phyloP scores from a whole-genome alignment of 1,140 invertebrate genomes.

The Daktulosphaira vitifoliae region DNA sequence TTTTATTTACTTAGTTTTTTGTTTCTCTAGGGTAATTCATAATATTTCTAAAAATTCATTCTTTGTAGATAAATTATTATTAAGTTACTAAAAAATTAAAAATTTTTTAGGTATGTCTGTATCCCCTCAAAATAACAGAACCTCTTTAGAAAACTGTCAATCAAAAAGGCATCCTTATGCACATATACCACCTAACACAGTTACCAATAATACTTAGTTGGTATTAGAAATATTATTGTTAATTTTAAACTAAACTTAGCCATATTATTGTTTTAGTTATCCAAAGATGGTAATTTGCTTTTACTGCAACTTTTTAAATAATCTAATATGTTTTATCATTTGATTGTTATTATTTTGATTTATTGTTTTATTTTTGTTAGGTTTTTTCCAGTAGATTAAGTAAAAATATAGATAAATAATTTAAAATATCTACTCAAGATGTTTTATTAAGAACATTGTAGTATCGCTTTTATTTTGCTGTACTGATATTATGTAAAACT shows the following conservation, averaged over 20 bases:
- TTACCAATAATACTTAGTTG: slow-evolving; percentile 18
- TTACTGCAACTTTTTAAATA: slow-evolving; percentile 22
- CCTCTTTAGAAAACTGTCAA: slow-evolving; percentile 27
- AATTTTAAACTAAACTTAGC: slow-evolving; percentile 27
- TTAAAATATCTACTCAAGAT: slow-evolving; percentile 15
- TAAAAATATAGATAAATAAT: slow-evolving; percentile 9
- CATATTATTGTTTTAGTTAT: slow-evolving; percentile 28
- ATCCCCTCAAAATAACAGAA: slow-evolving; percentile 28
- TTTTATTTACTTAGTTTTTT: too few species aligned
- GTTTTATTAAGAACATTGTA: slow-evolving; percentile 7
- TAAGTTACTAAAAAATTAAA: too few species aligned
- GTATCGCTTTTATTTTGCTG: not conserved
- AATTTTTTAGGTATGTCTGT: slow-evolving; percentile 20
- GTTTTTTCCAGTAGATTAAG: slow-evolving; percentile 20
- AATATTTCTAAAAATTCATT: too few species aligned
- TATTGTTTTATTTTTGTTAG: slow-evolving; percentile 28
- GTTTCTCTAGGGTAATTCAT: too few species aligned
- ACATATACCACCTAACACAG: slow-evolving; percentile 12
- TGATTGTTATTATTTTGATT: slow-evolving; percentile 27
- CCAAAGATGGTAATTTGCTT: slow-evolving; percentile 24
- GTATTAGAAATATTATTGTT: not conserved
- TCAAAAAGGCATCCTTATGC: slow-evolving; percentile 14
- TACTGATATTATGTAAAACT: too few species aligned
- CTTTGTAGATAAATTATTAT: too few species aligned
- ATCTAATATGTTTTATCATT: slow-evolving; percentile 11